Conservation (phyloP, 1,140 invertebrate species). For the Zaprionus capensis region DNA sequence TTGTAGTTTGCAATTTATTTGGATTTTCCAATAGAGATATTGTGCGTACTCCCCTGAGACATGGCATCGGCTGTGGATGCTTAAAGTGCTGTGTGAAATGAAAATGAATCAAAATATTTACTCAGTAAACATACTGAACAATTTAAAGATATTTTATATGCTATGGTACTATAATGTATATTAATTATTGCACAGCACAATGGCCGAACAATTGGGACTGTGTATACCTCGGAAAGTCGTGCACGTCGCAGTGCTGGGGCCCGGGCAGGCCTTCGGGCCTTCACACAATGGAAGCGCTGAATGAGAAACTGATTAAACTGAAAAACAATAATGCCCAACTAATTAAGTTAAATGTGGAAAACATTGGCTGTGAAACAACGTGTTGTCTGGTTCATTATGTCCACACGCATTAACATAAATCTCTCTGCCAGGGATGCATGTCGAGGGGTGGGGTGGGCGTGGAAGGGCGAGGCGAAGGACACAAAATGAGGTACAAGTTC, state of each 20-base stretch:
- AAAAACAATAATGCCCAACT: conserved; percentile 5
- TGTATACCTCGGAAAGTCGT: neutral
- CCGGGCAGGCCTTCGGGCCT: neutral
- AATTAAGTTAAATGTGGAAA: conserved; percentile 8
- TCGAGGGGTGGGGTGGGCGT: neutral
- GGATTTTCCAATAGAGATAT: neutral
- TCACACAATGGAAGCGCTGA: conserved; percentile 2
- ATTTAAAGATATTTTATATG: conserved; percentile 8
- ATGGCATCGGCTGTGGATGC: neutral
- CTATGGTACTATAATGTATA: neutral
- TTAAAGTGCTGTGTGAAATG: neutral
- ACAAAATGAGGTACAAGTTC: neutral
- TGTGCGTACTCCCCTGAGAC: neutral
- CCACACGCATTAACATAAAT: conserved; percentile 7
- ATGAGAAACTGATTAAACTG: conserved; percentile 7
- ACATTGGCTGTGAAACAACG: conserved; percentile 6
- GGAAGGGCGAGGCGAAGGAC: neutral
- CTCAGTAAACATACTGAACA: neutral
- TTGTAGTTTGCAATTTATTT: neutral
- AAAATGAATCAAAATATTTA: conserved; percentile 7
- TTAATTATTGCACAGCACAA: conserved; percentile 6
- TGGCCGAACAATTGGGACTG: neutral
- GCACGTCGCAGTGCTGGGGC: neutral
- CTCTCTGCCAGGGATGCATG: neutral
- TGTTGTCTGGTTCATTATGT: conserved; percentile 7